phyloP scores from a whole-genome alignment of 2,797 vertebrate genomes.

The Anguilla obscura region DNA sequence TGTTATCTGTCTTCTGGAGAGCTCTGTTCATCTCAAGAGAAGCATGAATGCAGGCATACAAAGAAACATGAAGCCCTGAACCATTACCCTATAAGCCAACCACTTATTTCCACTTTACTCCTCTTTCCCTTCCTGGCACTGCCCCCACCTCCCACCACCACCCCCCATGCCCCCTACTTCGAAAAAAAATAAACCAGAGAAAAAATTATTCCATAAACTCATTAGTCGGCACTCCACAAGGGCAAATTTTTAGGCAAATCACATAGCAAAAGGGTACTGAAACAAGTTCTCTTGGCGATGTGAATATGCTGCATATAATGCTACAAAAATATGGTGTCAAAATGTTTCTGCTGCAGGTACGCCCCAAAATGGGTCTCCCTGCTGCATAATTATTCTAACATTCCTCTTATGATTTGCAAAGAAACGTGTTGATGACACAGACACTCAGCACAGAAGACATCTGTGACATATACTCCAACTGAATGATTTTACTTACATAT shows the following conservation, averaged over 20 bases:
- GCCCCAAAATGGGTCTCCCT: neutral
- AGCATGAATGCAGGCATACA: slow-evolving; percentile 6
- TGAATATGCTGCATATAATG: neutral
- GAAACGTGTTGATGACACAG: neutral
- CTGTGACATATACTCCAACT: neutral
- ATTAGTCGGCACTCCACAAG: neutral
- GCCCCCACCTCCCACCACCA: neutral
- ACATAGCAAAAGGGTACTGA: neutral
- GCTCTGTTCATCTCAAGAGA: slow-evolving; percentile 17
- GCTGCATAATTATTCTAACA: neutral
- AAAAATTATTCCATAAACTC: neutral
- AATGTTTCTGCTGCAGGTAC: neutral
- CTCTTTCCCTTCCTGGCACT: neutral
- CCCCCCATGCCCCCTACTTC: too few species aligned
- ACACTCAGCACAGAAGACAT: neutral
- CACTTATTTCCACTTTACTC: slow-evolving; percentile 1
- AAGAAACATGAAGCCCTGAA: slow-evolving; percentile 4
- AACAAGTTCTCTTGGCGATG: neutral
- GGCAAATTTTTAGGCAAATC: neutral
- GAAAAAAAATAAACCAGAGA: neutral
- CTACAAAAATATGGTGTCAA: neutral
- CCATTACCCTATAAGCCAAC: neutral
- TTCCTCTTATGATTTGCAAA: neutral
- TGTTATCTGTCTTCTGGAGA: slow-evolving; percentile 24
- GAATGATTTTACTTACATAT: neutral